Evolutionary conservation across 2,888 invertebrate species (phyloP).

Genomic region (Osedax frankpressi): DNA sequence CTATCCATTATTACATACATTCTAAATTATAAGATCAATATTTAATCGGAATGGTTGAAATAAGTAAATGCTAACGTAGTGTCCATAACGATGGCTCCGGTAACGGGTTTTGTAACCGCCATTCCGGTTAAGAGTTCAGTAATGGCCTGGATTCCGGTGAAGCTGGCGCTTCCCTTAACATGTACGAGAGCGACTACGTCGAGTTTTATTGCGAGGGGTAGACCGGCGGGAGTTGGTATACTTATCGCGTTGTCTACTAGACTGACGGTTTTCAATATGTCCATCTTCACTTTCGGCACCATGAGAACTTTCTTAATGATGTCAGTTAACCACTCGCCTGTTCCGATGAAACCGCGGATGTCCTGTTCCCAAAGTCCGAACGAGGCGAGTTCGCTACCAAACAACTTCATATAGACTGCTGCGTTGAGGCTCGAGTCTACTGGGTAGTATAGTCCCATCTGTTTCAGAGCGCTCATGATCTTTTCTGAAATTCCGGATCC

Average conservation of each 20-base stretch:
- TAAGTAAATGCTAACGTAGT: neutral
- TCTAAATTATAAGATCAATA: no score
- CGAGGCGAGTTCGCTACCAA: constrained; percentile 8
- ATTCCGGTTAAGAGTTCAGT: neutral
- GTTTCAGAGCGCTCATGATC: neutral
- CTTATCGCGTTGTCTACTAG: neutral
- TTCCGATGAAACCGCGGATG: neutral
- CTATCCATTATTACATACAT: no score
- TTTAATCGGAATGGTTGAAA: no score
- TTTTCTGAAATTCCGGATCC: neutral
- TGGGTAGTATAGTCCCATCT: neutral
- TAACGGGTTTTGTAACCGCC: neutral
- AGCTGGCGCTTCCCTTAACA: neutral
- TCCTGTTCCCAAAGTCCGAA: neutral
- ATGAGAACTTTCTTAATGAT: neutral
- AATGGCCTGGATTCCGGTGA: neutral
- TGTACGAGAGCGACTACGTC: neutral
- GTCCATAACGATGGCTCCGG: neutral
- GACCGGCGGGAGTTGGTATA: constrained; percentile 2
- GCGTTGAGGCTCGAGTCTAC: neutral
- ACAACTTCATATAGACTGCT: constrained; percentile 10
- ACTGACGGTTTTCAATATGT: neutral
- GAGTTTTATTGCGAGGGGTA: constrained; percentile 1
- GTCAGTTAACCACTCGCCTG: neutral
- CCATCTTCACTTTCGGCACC: neutral